Evolutionary conservation across 2,888 invertebrate species (phyloP).

Genomic region (Tupiocoris notatus): DNA sequence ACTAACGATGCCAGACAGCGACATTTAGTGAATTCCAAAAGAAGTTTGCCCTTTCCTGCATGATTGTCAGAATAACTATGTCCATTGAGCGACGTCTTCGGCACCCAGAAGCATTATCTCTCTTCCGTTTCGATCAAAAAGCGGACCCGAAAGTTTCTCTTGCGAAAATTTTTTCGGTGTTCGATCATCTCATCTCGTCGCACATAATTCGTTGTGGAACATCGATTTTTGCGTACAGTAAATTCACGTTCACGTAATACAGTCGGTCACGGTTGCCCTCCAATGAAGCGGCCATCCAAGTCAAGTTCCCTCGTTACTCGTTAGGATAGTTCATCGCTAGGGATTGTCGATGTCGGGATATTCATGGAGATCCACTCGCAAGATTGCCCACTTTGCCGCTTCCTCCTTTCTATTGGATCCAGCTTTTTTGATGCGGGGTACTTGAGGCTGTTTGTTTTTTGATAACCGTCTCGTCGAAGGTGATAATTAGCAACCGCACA

Average conservation of each 20-base stretch:
- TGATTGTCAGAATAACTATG: background rate
- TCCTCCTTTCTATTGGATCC: conserved; percentile 23
- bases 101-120: background rate
- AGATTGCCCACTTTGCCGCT: conserved; percentile 27
- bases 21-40: no score
- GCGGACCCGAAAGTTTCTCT: background rate
- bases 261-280: conserved; percentile 29
- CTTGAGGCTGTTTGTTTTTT: background rate
- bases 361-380: background rate
- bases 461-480: background rate
- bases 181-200: background rate
- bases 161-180: background rate
- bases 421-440: background rate
- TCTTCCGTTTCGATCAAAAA: background rate
- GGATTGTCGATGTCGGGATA: background rate
- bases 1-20: no score
- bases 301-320: conserved; percentile 15
- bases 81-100: background rate
- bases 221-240: conserved; percentile 19
- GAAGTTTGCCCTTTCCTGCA: background rate
- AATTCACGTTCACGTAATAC: conserved; percentile 22
- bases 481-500: background rate
- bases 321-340: conserved; percentile 26
- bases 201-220: conserved; percentile 22
- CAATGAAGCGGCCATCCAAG: conserved; percentile 7